phyloP scores from a whole-genome alignment of 2,797 vertebrate species.

The Tympanoctomys barrerae region DNA sequence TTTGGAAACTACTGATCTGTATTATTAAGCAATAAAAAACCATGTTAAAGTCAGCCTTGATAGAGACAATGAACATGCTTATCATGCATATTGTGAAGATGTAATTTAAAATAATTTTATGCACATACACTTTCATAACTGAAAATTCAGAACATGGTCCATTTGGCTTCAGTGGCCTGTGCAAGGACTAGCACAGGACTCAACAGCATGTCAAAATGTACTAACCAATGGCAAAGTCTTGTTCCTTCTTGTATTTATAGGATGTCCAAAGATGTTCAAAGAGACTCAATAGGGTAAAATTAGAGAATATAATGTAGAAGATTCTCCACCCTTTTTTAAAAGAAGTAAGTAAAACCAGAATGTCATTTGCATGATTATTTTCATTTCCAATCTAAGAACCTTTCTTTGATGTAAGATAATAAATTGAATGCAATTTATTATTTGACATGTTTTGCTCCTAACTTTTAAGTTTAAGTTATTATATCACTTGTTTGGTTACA shows the following conservation, averaged over 20 bases:
- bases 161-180: slow-evolving; percentile 60
- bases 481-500: neutral
- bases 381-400: neutral
- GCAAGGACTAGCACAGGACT: slow-evolving; percentile 23
- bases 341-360: neutral
- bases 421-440: neutral
- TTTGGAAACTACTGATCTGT: slow-evolving; percentile 44
- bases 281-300: neutral
- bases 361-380: neutral
- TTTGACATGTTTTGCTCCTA: neutral
- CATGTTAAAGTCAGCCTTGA: slow-evolving; percentile 14
- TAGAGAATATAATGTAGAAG: neutral
- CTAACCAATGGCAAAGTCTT: neutral
- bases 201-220: neutral
- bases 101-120: slow-evolving; percentile 38
- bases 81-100: neutral
- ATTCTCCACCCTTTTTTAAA: neutral
- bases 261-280: fast-evolving
- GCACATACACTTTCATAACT: neutral
- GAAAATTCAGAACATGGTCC: neutral
- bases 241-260: neutral
- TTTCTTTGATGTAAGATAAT: neutral
- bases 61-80: neutral
- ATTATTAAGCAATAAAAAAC: slow-evolving; percentile 56
- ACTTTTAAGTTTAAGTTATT: neutral